Evolutionary conservation across 2,888 invertebrate genomes (phyloP).

Genomic region (Eristalis tenax): DNA sequence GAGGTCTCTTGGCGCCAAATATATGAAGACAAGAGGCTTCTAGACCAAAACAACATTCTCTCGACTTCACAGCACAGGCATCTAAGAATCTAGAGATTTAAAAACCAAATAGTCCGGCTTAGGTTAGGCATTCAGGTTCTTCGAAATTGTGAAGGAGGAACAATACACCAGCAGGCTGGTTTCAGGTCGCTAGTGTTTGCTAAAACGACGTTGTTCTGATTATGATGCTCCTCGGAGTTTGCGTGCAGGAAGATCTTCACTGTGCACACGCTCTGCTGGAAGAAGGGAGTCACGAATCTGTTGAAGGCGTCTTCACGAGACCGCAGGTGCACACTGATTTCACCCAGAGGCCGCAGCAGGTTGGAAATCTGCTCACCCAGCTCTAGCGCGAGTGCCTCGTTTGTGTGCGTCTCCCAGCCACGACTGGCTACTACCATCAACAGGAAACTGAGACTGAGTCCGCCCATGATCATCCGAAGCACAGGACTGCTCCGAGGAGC

Average conservation of each 20-base stretch:
- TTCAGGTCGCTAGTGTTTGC: constrained; percentile 4
- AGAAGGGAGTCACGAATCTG: constrained; percentile 72
- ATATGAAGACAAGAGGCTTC: too few relatives aligned
- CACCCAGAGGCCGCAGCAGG: constrained; percentile 71
- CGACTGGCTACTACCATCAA: background rate
- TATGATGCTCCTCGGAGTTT: background rate
- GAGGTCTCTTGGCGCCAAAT: too few relatives aligned
- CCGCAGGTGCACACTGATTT: constrained; percentile 74
- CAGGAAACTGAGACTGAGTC: background rate
- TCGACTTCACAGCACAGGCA: too few relatives aligned
- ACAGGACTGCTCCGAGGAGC: constrained; percentile 21
- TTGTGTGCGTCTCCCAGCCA: background rate
- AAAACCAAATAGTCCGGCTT: too few relatives aligned
- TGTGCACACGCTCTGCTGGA: constrained; percentile 71
- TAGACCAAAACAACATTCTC: too few relatives aligned
- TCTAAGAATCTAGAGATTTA: too few relatives aligned
- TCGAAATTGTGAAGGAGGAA: too few relatives aligned
- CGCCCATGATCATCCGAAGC: constrained; percentile 25
- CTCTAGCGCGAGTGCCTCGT: background rate
- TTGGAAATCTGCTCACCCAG: constrained; percentile 11
- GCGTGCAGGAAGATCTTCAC: constrained; percentile 62
- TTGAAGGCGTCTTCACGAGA: constrained; percentile 60
- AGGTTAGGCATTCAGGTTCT: too few relatives aligned
- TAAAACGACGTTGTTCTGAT: constrained; percentile 38
- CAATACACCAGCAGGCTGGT: too few relatives aligned